A percentile compares a stretch with the other conserved stretches of the same genome.
Evolutionary conservation across 2,797 vertebrate species (phyloP).

Genomic region (Amblyraja radiata): DNA sequence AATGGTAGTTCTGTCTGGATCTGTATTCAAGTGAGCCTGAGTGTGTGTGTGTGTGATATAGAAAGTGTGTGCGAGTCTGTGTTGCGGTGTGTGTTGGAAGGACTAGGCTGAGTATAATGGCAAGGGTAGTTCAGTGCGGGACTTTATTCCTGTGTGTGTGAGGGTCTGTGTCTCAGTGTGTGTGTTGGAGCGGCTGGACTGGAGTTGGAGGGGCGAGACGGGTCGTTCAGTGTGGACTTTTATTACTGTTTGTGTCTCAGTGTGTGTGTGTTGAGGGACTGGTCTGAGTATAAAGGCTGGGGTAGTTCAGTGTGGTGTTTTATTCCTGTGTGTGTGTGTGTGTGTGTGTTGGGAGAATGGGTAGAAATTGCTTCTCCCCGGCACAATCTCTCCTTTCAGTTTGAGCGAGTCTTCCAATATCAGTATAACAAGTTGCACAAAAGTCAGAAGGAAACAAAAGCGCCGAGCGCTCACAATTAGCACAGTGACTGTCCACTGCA

Average conservation of each 20-base stretch:
- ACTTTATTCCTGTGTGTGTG: too few relatives aligned
- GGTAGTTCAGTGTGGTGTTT: background rate
- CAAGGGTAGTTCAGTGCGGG: too few relatives aligned
- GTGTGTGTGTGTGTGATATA: slow-evolving; percentile 40
- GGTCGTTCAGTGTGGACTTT: too few relatives aligned
- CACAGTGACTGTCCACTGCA: slow-evolving; percentile 39
- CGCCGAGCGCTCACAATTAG: slow-evolving; percentile 42
- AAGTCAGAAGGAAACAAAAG: slow-evolving; percentile 39
- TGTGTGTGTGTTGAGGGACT: slow-evolving; percentile 39
- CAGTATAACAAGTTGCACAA: slow-evolving; percentile 41
- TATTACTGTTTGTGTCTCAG: slow-evolving; percentile 28
- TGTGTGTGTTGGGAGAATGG: slow-evolving; percentile 25
- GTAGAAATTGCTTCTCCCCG: slow-evolving; percentile 1
- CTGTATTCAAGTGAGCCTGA: too few relatives aligned
- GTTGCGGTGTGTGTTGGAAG: slow-evolving; percentile 43
- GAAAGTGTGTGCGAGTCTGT: slow-evolving; percentile 1
- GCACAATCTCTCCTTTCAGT: background rate
- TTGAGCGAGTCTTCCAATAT: slow-evolving; percentile 39
- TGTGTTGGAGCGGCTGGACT: slow-evolving; percentile 38
- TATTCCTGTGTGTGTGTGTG: slow-evolving; percentile 43
- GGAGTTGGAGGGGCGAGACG: slow-evolving; percentile 19
- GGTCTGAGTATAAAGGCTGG: too few relatives aligned
- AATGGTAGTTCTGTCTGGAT: too few relatives aligned
- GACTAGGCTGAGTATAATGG: too few relatives aligned
- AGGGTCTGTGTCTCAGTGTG: slow-evolving; percentile 42